Evolutionary conservation across 2,113 vertebrate species (phyloP).

Genomic region (Grantiella picta): DNA sequence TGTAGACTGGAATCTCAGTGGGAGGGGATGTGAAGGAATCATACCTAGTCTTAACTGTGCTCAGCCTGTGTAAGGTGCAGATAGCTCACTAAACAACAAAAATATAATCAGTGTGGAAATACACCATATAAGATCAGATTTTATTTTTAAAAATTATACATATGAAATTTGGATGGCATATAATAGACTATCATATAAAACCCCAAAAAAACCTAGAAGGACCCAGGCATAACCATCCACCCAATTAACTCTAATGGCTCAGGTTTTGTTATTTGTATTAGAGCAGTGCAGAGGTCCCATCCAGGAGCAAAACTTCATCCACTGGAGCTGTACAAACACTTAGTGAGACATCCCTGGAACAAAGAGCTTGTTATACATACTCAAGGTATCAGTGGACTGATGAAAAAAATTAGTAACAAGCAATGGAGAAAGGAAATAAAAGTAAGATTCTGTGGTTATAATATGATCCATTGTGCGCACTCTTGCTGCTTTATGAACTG

Average conservation of each 20-base stretch:
- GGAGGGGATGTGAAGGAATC: conserved; percentile 30
- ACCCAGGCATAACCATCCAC: neutral
- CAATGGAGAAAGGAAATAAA: neutral
- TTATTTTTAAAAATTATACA: neutral
- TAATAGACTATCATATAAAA: neutral
- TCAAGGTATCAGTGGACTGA: neutral
- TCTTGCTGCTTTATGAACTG: neutral
- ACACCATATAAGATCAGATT: neutral
- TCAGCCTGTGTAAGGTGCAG: neutral
- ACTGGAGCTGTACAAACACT: neutral
- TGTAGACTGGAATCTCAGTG: neutral
- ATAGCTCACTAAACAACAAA: neutral
- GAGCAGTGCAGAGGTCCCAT: neutral
- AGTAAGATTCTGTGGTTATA: neutral
- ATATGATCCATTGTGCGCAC: neutral
- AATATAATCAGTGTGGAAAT: neutral
- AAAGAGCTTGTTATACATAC: neutral
- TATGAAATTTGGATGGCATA: neutral
- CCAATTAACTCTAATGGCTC: neutral
- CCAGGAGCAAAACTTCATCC: neutral
- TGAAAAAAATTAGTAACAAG: neutral
- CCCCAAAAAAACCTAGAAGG: neutral
- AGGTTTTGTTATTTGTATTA: neutral
- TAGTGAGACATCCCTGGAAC: neutral
- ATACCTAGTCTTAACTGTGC: neutral